Base-by-base conservation (phyloP, 2,888 invertebrate species). In the Leptopilina syphax region DNA sequence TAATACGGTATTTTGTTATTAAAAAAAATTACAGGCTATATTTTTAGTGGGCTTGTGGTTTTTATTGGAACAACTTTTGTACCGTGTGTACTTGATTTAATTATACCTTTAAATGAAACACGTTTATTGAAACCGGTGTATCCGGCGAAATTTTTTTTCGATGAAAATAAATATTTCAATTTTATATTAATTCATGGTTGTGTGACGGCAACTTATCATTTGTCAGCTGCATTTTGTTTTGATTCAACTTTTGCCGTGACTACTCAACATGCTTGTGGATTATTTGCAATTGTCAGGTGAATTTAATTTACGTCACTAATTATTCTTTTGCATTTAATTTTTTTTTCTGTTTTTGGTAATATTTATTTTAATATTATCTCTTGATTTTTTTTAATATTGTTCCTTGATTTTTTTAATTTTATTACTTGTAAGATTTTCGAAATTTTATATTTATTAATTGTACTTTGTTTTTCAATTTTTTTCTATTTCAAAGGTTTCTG, bases 71-170 rank as follows among this genome's bases (percentile, higher is more conserved):
- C 34, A 12, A 34, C 70, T 24, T 24, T 73, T 8, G 54, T 57
- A 4, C 57, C 70, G 8, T 54, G 27, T 57, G 7, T 73, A n/a
- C 70, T 73, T 57, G 54, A 57, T 5, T 5, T 57, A 3, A 1
- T 57, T 13, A n/a, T 73, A 8, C 57, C 70, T 12, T 73, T 73
- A 57, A 73, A 73, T 73, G 70, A 73, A 27, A 73, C 70, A 54
- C 34, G 57, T 0, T n/a, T 13, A 34, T 27, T 54, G 4, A 54
- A 73, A 13, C 4, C 34, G 4, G 70, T 70, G 27, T 70, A 54
- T 70, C 50, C 50, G 24, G 54, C 13, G 13, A 24, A 24, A 27
- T 70, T 27, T 57, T 34, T 54, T 13, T 73, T 73, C 8, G 70
- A 73, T 50, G 54, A 73, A 34, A 5, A 34, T 50, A 34, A 70